A percentile compares a stretch with the other conserved stretches of the same genome.
Evolutionary conservation across 2,888 invertebrate genomes (phyloP).

Genomic region (Acleris sparsana): DNA sequence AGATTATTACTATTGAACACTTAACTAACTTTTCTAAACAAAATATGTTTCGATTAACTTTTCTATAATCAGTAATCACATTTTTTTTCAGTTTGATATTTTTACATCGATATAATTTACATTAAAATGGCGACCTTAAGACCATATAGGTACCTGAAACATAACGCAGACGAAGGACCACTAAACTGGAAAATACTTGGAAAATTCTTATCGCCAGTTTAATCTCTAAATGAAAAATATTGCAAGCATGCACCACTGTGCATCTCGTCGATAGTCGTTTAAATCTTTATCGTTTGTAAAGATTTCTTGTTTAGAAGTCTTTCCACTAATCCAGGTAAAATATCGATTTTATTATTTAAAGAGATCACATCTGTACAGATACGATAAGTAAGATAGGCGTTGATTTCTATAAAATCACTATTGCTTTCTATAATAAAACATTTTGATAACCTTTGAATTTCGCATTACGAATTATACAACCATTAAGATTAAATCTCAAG

Average conservation of each 20-base stretch:
- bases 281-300: background rate
- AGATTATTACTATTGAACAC: conserved; percentile 3
- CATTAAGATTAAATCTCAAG: too few relatives aligned
- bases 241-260: too few relatives aligned
- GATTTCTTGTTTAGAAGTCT: background rate
- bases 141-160: background rate
- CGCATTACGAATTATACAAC: too few relatives aligned
- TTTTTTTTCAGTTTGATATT: background rate
- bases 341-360: background rate
- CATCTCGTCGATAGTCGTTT: too few relatives aligned
- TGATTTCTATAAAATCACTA: too few relatives aligned
- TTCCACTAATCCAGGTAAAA: background rate
- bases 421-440: too few relatives aligned
- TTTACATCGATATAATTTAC: background rate
- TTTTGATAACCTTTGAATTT: too few relatives aligned
- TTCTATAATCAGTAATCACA: background rate
- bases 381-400: too few relatives aligned
- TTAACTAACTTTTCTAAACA: background rate
- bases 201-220: background rate
- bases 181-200: too few relatives aligned
- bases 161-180: too few relatives aligned
- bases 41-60: conserved; percentile 4
- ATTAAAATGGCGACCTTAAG: background rate
- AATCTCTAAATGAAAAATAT: background rate
- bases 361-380: too few relatives aligned